Conservation (phyloP, 2,888 invertebrate genomes). For the Pinctada fucata region DNA sequence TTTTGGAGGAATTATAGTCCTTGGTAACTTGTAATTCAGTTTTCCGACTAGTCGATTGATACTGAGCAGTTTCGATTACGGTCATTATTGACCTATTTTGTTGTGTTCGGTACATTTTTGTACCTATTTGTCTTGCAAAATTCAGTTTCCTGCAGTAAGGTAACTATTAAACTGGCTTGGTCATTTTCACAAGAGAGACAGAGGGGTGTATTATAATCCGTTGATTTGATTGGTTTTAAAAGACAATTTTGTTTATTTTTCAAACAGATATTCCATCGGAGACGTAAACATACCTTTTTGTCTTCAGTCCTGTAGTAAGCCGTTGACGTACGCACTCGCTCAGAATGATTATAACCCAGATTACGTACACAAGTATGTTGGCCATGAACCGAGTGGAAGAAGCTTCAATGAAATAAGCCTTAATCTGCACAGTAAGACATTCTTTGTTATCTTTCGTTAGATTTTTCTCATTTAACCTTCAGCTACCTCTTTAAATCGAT, state of each 20-base stretch:
- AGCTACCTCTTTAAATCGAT: background rate
- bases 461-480: background rate
- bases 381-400: conserved; percentile 97
- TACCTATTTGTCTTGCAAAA: too few relatives aligned
- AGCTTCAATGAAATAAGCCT: conserved; percentile 97
- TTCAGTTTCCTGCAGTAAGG: too few relatives aligned
- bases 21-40: too few relatives aligned
- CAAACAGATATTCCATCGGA: conserved; percentile 83
- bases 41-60: too few relatives aligned
- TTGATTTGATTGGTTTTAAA: background rate
- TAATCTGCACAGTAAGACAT: conserved; percentile 90
- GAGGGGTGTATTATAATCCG: too few relatives aligned
- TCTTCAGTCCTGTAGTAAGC: conserved; percentile 92
- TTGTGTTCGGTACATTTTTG: too few relatives aligned
- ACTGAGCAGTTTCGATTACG: too few relatives aligned
- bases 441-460: conserved; percentile 75
- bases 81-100: too few relatives aligned
- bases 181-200: too few relatives aligned
- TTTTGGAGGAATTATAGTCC: too few relatives aligned
- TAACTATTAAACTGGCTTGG: too few relatives aligned
- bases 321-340: conserved; percentile 96
- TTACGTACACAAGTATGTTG: conserved; percentile 95
- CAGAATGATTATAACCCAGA: conserved; percentile 93
- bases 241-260: conserved; percentile 1
- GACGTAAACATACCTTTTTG: conserved; percentile 95